phyloP scores from a whole-genome alignment of 2,797 vertebrate species.

The Amblyraja radiata region DNA sequence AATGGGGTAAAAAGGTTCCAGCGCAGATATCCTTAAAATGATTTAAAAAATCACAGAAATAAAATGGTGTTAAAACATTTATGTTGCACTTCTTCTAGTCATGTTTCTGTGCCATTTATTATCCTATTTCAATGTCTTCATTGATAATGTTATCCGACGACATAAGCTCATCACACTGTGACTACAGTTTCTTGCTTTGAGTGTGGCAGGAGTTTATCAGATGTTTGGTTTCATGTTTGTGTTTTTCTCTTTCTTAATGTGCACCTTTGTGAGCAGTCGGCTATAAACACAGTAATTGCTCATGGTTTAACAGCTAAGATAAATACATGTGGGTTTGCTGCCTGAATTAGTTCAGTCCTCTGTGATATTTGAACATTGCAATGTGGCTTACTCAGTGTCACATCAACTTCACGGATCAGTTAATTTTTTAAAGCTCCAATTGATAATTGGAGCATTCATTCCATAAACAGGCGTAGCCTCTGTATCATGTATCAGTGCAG shows the following conservation, averaged over 20 bases:
- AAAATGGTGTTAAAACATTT: neutral
- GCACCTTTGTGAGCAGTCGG: neutral
- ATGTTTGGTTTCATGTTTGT: neutral
- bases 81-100: neutral
- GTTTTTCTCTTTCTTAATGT: neutral
- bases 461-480: too few species aligned
- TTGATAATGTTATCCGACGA: neutral
- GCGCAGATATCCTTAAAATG: neutral
- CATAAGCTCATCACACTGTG: neutral
- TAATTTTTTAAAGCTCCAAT: too few species aligned
- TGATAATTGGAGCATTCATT: too few species aligned
- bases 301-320: too few species aligned
- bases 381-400: too few species aligned
- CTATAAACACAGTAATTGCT: neutral
- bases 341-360: too few species aligned
- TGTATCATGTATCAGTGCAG: too few species aligned
- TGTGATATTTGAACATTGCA: too few species aligned
- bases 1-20: neutral
- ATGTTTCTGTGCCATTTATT: neutral
- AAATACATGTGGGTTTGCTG: too few species aligned
- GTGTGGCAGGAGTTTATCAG: neutral
- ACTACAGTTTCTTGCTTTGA: neutral
- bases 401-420: too few species aligned
- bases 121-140: neutral
- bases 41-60: neutral